Conservation (phyloP, 2,113 vertebrate genomes). For the Pelusios castaneus region DNA sequence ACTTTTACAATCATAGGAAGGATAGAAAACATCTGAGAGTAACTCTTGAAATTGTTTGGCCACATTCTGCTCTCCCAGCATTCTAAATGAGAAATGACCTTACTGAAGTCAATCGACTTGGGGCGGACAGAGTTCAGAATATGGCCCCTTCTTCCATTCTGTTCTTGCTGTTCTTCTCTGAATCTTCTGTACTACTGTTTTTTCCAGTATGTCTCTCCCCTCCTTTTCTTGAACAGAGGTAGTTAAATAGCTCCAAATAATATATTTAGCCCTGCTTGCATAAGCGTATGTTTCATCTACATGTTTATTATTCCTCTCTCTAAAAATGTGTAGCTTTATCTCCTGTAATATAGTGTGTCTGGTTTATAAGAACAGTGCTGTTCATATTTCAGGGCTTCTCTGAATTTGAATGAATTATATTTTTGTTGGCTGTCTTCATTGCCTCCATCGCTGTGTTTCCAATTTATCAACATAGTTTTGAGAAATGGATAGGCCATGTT, state of each 20-base stretch:
- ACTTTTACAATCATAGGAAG: not conserved
- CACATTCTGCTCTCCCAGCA: not conserved
- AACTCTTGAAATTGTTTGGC: not conserved
- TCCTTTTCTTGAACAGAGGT: not conserved
- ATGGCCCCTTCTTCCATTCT: not conserved
- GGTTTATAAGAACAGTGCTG: slow-evolving; percentile 44
- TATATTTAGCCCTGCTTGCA: not conserved
- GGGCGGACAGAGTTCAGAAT: not conserved
- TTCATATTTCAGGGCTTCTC: slow-evolving; percentile 53
- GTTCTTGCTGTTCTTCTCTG: not conserved
- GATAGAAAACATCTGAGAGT: not conserved
- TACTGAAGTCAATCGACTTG: not conserved
- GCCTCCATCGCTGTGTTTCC: slow-evolving; percentile 57
- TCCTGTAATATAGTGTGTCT: slow-evolving; percentile 27
- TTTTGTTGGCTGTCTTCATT: slow-evolving; percentile 55
- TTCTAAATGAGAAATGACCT: not conserved
- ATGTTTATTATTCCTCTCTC: not conserved
- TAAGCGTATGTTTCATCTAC: slow-evolving; percentile 22
- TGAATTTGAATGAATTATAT: slow-evolving; percentile 63
- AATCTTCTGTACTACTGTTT: not conserved
- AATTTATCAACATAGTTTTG: slow-evolving; percentile 59
- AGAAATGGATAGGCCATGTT: slow-evolving; percentile 46
- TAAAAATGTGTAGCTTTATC: not conserved
- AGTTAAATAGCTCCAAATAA: slow-evolving; percentile 10
- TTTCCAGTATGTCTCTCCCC: not conserved